A percentile compares a stretch with the other conserved stretches of the same genome.
Conservation (phyloP, 1,140 invertebrate genomes). For the Luehdorfia chinensis region DNA sequence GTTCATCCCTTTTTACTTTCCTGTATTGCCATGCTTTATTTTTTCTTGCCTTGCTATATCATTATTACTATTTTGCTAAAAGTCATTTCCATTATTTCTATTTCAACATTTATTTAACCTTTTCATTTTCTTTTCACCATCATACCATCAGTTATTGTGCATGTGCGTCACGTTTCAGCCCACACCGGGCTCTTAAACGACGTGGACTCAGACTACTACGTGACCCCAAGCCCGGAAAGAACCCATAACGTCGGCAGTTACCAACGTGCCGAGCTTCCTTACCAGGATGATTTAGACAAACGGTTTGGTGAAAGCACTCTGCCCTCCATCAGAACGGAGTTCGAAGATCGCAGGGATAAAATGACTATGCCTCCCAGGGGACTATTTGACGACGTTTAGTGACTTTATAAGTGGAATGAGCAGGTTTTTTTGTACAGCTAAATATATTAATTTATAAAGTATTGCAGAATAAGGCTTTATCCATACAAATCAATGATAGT, state of each 20-base stretch:
- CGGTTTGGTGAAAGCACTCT: conserved; percentile 80
- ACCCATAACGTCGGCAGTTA: conserved; percentile 29
- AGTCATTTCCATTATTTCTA: too few relatives aligned
- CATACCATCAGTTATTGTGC: conserved; percentile 59
- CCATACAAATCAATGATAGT: too few relatives aligned
- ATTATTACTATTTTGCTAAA: too few relatives aligned
- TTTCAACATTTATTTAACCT: too few relatives aligned
- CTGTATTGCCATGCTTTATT: too few relatives aligned
- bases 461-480: too few relatives aligned
- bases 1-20: too few relatives aligned
- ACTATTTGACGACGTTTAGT: conserved; percentile 86
- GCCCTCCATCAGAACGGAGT: conserved; percentile 57
- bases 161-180: conserved; percentile 68
- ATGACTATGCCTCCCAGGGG: conserved; percentile 84
- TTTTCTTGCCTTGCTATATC: too few relatives aligned
- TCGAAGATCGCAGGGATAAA: conserved; percentile 69
- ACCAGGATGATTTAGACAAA: conserved; percentile 79
- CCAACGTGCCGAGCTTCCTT: conserved; percentile 55
- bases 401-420: conserved; percentile 21
- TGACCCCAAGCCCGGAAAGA: conserved; percentile 55
- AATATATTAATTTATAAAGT: conserved; percentile 13
- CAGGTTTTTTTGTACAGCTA: conserved; percentile 28
- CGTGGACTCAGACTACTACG: conserved; percentile 74
- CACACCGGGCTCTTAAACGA: conserved; percentile 73
- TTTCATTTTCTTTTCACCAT: conserved; percentile 21